Evolutionary conservation across 2,113 vertebrate genomes (phyloP).

Genomic region (Psittacus erithacus): DNA sequence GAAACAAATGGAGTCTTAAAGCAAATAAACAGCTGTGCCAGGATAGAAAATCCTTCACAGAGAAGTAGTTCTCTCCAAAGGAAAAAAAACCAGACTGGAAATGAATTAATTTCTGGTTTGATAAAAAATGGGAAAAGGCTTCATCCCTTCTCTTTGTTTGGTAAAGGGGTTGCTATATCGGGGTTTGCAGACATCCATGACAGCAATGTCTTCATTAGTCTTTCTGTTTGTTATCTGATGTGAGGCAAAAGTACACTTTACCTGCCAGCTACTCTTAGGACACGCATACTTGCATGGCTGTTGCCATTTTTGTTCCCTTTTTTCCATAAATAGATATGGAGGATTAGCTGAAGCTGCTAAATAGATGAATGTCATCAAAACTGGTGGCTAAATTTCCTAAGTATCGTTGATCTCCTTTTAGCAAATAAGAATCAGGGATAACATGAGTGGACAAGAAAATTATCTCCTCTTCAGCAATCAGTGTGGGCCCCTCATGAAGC

Average conservation of each 20-base stretch:
- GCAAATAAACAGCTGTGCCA: neutral
- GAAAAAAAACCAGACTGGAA: neutral
- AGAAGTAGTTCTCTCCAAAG: neutral
- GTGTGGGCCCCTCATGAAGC: neutral
- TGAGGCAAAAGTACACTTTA: neutral
- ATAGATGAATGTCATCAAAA: neutral
- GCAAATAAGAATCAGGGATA: neutral
- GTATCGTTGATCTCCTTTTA: neutral
- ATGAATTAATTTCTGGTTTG: neutral
- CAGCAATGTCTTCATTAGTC: neutral
- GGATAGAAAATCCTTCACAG: neutral
- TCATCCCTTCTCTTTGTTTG: neutral
- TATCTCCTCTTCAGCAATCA: neutral
- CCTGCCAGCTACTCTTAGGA: neutral
- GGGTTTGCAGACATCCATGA: neutral
- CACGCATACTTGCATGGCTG: neutral
- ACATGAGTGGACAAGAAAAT: neutral
- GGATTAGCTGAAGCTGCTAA: neutral
- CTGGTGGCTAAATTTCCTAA: neutral
- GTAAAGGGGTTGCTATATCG: neutral
- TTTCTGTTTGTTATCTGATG: neutral
- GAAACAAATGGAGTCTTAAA: neutral
- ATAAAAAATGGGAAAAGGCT: neutral
- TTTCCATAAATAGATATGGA: neutral
- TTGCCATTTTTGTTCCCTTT: neutral